phyloP scores from a whole-genome alignment of 2,113 vertebrate species.

The Orthochromis indermauri region DNA sequence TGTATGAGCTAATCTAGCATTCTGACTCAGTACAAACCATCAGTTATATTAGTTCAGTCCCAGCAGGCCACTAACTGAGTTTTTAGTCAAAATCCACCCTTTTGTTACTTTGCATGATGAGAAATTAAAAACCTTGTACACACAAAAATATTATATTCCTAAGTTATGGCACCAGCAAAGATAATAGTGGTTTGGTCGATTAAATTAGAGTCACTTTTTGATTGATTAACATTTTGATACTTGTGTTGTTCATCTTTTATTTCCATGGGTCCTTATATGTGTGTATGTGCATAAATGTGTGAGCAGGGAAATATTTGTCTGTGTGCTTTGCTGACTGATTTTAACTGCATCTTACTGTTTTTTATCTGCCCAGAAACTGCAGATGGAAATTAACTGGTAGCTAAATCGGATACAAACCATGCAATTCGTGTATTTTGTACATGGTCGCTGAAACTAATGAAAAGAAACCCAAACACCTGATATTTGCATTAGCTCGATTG shows the following conservation, averaged over 20 bases:
- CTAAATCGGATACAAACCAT: background rate
- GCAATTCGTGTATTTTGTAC: background rate
- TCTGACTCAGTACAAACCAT: background rate
- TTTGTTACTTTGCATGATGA: background rate
- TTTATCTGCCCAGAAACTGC: background rate
- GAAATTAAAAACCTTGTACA: background rate
- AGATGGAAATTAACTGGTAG: background rate
- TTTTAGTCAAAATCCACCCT: background rate
- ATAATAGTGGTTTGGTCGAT: background rate
- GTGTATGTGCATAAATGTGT: background rate
- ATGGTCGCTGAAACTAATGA: background rate
- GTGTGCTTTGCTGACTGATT: background rate
- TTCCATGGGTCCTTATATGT: background rate
- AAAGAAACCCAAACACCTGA: background rate
- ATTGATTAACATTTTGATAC: background rate
- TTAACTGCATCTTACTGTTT: background rate
- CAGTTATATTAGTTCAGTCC: background rate
- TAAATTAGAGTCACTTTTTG: background rate
- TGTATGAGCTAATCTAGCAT: background rate
- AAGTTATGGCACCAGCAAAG: background rate
- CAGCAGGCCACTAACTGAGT: background rate
- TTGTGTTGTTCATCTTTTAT: background rate
- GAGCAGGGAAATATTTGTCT: background rate
- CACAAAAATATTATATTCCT: background rate
- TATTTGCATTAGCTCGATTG: background rate